Conservation (phyloP, 2,797 vertebrate genomes). For the Knipowitschia caucasica region DNA sequence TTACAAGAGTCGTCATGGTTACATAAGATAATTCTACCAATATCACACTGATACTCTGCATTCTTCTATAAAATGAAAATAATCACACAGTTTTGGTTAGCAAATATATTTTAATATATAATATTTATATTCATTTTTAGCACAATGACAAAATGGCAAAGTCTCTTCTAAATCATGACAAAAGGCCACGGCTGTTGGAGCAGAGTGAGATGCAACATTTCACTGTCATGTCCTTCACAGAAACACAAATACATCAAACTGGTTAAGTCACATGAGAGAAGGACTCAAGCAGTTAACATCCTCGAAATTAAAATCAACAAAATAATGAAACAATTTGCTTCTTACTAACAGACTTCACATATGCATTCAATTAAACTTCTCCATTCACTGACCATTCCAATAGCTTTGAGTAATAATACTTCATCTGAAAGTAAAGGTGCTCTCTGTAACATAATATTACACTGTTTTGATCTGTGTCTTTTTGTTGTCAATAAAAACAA, state of each 20-base stretch:
- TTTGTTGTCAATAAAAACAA: background rate
- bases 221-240: constrained; percentile 7
- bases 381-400: too few species aligned
- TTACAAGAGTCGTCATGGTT: too few species aligned
- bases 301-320: too few species aligned
- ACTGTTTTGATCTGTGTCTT: too few species aligned
- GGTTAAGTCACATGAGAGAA: background rate
- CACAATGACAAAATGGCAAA: constrained; percentile 80
- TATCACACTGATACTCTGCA: background rate
- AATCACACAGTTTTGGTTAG: constrained; percentile 65
- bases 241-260: background rate
- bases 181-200: constrained; percentile 62
- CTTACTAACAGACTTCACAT: too few species aligned
- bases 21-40: too few species aligned
- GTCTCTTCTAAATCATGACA: constrained; percentile 76
- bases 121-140: constrained; percentile 81
- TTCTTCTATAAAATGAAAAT: background rate
- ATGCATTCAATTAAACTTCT: too few species aligned
- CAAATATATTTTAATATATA: constrained; percentile 85
- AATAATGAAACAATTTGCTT: too few species aligned
- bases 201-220: constrained; percentile 39
- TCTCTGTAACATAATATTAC: too few species aligned
- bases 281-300: too few species aligned
- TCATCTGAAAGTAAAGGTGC: too few species aligned
- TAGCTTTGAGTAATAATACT: too few species aligned